A percentile compares a stretch with the other conserved stretches of the same genome.
Evolutionary conservation across 2,888 invertebrate genomes (phyloP).

Genomic region (Xestobium rufovillosum): DNA sequence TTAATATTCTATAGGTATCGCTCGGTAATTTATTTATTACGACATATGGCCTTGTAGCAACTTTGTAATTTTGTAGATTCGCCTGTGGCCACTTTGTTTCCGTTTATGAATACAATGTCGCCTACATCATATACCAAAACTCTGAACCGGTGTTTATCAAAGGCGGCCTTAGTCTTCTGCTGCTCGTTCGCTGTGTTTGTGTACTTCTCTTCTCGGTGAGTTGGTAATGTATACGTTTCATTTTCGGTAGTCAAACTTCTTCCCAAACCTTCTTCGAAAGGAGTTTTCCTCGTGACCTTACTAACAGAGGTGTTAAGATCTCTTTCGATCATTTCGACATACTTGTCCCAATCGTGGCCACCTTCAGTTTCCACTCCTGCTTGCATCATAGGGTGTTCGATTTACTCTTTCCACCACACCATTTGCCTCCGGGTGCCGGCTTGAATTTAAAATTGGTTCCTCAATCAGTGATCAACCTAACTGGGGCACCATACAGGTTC

Average conservation of each 20-base stretch:
- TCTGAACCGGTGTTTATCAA: conserved; percentile 4
- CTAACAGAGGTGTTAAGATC: conserved; percentile 18
- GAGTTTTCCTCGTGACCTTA: conserved; percentile 19
- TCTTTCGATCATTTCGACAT: too few relatives aligned
- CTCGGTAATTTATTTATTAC: conserved; percentile 7
- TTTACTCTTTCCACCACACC: conserved; percentile 10
- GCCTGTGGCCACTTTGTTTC: conserved; percentile 7
- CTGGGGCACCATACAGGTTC: too few relatives aligned
- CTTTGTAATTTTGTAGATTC: conserved; percentile 8
- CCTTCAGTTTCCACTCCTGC: too few relatives aligned
- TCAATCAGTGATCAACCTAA: conserved; percentile 18
- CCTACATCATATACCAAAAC: conserved; percentile 7
- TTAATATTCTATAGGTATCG: conserved; percentile 10
- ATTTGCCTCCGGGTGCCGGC: conserved; percentile 9
- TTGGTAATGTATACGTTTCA: too few relatives aligned
- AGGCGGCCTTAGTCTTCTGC: too few relatives aligned
- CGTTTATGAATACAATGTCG: conserved; percentile 7
- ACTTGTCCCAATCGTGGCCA: too few relatives aligned
- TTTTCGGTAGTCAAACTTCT: too few relatives aligned
- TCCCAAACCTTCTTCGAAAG: conserved; percentile 21
- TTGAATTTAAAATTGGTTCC: conserved; percentile 20
- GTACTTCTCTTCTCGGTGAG: too few relatives aligned
- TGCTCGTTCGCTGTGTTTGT: too few relatives aligned
- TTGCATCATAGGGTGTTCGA: too few relatives aligned
- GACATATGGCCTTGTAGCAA: conserved; percentile 8